Conservation (phyloP, 2,113 vertebrate genomes). For the Etheostoma spectabile region DNA sequence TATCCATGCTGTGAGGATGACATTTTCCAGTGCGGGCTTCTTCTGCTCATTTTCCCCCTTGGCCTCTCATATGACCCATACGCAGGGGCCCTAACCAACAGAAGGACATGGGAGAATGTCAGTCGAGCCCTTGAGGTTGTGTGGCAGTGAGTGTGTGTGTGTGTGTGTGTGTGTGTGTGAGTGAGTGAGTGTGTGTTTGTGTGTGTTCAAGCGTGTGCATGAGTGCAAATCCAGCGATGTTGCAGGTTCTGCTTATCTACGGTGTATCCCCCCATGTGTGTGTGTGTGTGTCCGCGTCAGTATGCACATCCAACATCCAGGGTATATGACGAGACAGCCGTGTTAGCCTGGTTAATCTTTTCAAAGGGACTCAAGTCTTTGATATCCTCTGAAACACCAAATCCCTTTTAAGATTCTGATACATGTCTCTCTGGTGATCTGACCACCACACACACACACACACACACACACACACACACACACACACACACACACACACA, state of each 20-base stretch:
- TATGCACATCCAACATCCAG: no score
- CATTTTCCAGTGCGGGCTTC: constrained; percentile 60
- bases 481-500: no score
- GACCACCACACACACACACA: constrained; percentile 44
- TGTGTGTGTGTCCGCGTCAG: background rate
- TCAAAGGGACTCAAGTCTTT: constrained; percentile 67
- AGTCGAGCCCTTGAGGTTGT: constrained; percentile 65
- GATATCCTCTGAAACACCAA: constrained; percentile 58
- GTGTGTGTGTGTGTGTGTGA: background rate
- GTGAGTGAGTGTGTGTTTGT: background rate
- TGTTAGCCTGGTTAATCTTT: constrained; percentile 66
- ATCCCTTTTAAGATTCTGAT: constrained; percentile 54
- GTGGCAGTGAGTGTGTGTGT: background rate
- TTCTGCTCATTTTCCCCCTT: constrained; percentile 65
- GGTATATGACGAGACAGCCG: constrained; percentile 31
- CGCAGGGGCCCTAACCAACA: constrained; percentile 55
- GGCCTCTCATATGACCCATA: constrained; percentile 70
- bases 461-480: no score
- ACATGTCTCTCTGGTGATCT: constrained; percentile 34
- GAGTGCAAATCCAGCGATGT: constrained; percentile 41
- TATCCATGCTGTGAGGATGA: constrained; percentile 59
- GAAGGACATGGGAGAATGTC: constrained; percentile 76
- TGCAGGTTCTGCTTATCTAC: constrained; percentile 52
- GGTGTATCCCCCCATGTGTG: background rate
- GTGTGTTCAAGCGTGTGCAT: background rate